Percentiles rank a stretch among this genome's conserved stretches.
phyloP scores from a whole-genome alignment of 2,888 invertebrate species.

The Cryptus viduatorius region DNA sequence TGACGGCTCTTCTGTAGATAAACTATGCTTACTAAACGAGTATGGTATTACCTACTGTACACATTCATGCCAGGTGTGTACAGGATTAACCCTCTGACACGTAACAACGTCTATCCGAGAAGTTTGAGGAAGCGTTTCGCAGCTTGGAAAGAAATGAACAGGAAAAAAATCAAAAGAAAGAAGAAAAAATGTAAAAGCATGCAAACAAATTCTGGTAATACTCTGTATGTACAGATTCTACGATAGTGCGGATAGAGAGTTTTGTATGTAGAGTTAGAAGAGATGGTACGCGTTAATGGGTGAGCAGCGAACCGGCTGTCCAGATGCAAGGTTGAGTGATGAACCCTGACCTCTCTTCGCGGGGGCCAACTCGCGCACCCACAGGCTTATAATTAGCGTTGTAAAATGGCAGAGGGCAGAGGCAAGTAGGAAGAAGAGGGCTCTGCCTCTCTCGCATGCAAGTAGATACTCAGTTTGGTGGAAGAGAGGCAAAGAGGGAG shows the following conservation, averaged over 20 bases:
- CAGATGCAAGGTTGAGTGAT: conserved; percentile 73
- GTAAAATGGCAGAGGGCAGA: conserved; percentile 22
- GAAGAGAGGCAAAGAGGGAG: conserved; percentile 5
- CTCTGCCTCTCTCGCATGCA: conserved; percentile 26
- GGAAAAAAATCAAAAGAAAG: conserved; percentile 22
- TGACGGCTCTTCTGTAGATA: neutral
- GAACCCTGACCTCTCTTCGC: conserved; percentile 76
- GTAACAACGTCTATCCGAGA: conserved; percentile 35
- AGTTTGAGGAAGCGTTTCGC: conserved; percentile 48
- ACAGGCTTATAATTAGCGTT: conserved; percentile 60
- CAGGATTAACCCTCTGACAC: conserved; percentile 48
- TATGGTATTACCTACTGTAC: conserved; percentile 1
- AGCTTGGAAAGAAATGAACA: conserved; percentile 2
- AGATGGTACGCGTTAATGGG: conserved; percentile 72
- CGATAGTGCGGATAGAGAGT: neutral
- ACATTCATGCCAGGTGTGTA: conserved; percentile 16
- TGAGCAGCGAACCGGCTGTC: conserved; percentile 73
- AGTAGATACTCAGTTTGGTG: conserved; percentile 17
- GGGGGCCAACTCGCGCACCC: conserved; percentile 46
- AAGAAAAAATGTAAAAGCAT: conserved; percentile 38
- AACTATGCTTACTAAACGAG: neutral
- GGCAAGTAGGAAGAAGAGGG: conserved; percentile 35
- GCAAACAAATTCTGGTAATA: conserved; percentile 70
- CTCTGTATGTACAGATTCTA: conserved; percentile 5
- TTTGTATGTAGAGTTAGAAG: conserved; percentile 20